phyloP scores from a whole-genome alignment of 2,113 vertebrate genomes.

The Coreoperca whiteheadi region DNA sequence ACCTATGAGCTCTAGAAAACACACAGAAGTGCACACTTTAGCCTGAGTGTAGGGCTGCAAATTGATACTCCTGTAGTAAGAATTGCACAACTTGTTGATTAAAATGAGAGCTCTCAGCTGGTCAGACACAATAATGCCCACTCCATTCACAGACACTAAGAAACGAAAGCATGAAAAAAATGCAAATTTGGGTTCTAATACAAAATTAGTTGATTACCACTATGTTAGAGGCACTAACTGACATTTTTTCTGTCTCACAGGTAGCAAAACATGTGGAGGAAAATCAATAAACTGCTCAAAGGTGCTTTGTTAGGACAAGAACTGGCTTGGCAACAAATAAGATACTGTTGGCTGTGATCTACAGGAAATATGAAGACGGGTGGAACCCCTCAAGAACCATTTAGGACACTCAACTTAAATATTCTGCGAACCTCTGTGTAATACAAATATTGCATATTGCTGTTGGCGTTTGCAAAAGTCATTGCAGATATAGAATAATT shows the following conservation, averaged over 20 bases:
- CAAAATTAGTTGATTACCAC: not conserved
- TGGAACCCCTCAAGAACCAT: not conserved
- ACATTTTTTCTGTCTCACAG: not conserved
- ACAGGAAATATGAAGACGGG: constrained; percentile 7
- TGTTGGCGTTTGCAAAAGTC: not conserved
- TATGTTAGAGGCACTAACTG: not conserved
- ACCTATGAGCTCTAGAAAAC: constrained; percentile 48
- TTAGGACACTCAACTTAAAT: not conserved
- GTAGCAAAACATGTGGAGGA: not conserved
- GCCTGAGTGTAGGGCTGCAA: not conserved
- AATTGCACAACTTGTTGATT: not conserved
- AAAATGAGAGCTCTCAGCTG: not conserved
- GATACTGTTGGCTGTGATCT: not conserved
- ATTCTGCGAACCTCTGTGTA: not conserved
- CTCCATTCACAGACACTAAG: not conserved
- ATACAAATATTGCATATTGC: not conserved
- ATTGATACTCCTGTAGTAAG: not conserved
- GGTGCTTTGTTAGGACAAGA: constrained; percentile 37
- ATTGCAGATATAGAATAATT: not conserved
- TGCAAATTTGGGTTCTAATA: not conserved
- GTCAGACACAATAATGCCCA: not conserved
- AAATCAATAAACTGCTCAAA: not conserved
- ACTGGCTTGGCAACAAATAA: constrained; percentile 45
- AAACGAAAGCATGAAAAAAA: not conserved
- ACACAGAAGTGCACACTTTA: constrained; percentile 4